A percentile compares a stretch with the other conserved stretches of the same genome.
Evolutionary conservation across 2,797 vertebrate genomes (phyloP).

Genomic region (Lagorchestes hirsutus): DNA sequence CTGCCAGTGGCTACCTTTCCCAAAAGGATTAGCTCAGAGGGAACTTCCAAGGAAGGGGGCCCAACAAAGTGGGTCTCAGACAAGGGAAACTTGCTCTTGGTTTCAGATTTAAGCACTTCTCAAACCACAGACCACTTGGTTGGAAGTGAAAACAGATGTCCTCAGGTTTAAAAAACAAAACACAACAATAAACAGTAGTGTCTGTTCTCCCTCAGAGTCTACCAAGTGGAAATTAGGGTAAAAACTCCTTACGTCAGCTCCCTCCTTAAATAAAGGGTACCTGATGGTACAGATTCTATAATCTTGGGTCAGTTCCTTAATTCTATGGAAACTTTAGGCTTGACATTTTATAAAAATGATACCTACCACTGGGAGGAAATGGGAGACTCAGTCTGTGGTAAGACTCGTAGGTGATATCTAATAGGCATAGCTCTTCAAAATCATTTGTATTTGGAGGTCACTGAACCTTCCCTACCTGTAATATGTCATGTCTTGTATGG

Average conservation of each 20-base stretch:
- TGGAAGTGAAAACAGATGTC: conserved; percentile 53
- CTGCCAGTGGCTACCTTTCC: neutral
- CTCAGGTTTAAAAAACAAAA: conserved; percentile 59
- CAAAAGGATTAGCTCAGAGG: neutral
- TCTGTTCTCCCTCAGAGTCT: conserved; percentile 16
- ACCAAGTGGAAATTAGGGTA: neutral
- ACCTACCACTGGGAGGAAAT: neutral
- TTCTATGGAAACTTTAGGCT: neutral
- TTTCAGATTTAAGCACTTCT: conserved; percentile 23
- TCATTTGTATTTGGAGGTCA: neutral
- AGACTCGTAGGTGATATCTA: neutral
- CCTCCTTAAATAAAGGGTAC: neutral
- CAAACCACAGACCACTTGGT: conserved; percentile 18
- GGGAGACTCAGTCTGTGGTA: neutral
- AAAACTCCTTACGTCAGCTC: rapidly evolving
- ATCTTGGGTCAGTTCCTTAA: rapidly evolving
- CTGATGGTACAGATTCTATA: neutral
- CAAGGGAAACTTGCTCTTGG: conserved; percentile 19
- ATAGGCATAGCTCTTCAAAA: neutral
- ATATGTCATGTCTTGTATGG: neutral
- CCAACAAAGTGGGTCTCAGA: neutral
- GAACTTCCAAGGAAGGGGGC: neutral
- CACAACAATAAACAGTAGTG: neutral
- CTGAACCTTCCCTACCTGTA: neutral
- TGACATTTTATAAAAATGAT: neutral